A percentile compares a stretch with the other conserved stretches of the same genome.
Evolutionary conservation across 2,888 invertebrate genomes (phyloP).

Genomic region (Leptarthrus brevirostris): DNA sequence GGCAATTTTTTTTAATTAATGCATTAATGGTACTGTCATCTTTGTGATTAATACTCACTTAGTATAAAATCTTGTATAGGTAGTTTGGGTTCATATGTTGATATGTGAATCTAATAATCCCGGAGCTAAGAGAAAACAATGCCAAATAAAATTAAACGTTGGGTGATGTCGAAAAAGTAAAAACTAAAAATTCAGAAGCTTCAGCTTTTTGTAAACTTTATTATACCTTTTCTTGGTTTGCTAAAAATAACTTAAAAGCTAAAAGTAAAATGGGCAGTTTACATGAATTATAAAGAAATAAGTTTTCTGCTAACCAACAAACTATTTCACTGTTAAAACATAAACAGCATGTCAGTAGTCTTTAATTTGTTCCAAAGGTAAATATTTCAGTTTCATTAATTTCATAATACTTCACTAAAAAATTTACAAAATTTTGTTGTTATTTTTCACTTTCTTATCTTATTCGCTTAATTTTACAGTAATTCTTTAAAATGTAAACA

Average conservation of each 20-base stretch:
- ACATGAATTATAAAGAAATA: constrained; percentile 25
- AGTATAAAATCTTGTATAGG: too few relatives aligned
- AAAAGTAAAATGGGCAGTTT: constrained; percentile 51
- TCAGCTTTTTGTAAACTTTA: constrained; percentile 33
- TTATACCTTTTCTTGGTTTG: constrained; percentile 30
- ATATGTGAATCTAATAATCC: too few relatives aligned
- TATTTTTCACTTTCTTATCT: constrained; percentile 37
- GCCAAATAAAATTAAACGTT: too few relatives aligned
- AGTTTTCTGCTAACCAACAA: constrained; percentile 34
- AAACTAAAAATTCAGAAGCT: too few relatives aligned
- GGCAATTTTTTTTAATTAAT: too few relatives aligned
- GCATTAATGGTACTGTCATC: too few relatives aligned
- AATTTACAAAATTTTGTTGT: constrained; percentile 49
- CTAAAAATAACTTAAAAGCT: constrained; percentile 49
- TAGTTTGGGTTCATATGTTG: too few relatives aligned
- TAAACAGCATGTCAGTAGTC: constrained; percentile 32
- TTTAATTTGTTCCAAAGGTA: constrained; percentile 4
- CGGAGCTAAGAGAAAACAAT: too few relatives aligned
- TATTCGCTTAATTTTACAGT: constrained; percentile 52
- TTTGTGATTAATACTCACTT: too few relatives aligned
- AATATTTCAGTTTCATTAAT: constrained; percentile 44
- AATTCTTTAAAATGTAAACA: constrained; percentile 39
- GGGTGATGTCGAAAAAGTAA: too few relatives aligned
- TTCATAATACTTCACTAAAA: constrained; percentile 47
- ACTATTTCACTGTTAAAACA: constrained; percentile 40